Conservation (phyloP, 2,888 invertebrate genomes). For the Brachyopa scutellaris region DNA sequence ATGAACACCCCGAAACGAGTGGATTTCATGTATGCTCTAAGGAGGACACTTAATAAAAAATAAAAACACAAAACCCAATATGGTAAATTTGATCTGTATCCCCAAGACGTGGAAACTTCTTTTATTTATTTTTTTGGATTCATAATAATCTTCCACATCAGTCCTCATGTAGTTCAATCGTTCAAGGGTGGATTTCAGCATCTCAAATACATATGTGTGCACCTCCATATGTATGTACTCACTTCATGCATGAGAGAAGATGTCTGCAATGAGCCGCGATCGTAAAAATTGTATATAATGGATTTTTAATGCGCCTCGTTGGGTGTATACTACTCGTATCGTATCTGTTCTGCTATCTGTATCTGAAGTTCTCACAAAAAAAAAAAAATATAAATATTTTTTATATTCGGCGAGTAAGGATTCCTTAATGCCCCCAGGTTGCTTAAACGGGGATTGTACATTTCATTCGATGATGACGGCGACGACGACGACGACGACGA, state of each 20-base stretch:
- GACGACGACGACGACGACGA: too few species aligned
- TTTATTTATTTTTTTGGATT: constrained; percentile 15
- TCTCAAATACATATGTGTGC: constrained; percentile 11
- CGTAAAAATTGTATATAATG: constrained; percentile 61
- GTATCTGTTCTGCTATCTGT: not conserved
- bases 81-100: not conserved
- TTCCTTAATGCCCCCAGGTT: constrained; percentile 22
- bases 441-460: constrained; percentile 40
- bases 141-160: constrained; percentile 9
- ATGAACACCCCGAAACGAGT: constrained; percentile 28
- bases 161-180: constrained; percentile 8
- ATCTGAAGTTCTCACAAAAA: not conserved
- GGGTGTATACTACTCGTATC: constrained; percentile 9
- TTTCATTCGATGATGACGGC: constrained; percentile 18
- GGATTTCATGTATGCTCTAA: constrained; percentile 3
- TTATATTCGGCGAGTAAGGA: constrained; percentile 9
- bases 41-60: constrained; percentile 9
- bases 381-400: too few species aligned
- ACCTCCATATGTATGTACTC: not conserved
- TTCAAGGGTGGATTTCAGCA: constrained; percentile 35
- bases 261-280: constrained; percentile 18
- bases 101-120: not conserved
- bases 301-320: constrained; percentile 58
- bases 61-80: not conserved
- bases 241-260: not conserved